A percentile compares a stretch with the other conserved stretches of the same genome.
These are phyloP conservation scores for Antheraea mylitta DNA, from an alignment of 1,140 invertebrate species.

Conservation along the genomic window DNA sequence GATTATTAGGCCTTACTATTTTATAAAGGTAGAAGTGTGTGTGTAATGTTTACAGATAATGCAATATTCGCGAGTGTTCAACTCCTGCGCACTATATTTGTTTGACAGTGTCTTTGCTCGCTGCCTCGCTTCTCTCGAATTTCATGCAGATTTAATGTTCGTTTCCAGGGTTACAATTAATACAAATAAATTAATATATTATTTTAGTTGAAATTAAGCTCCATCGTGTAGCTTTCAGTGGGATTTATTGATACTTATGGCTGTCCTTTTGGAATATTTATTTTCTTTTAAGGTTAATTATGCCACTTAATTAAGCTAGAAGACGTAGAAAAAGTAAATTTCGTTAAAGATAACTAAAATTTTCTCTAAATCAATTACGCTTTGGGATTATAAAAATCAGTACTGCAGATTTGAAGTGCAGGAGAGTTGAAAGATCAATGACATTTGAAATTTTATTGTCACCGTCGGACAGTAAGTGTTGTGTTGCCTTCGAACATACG, in stretches of 20 bases:
- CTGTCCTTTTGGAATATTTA: too few relatives aligned
- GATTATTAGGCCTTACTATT: neutral
- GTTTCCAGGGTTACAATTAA: neutral
- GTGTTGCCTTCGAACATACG: too few relatives aligned
- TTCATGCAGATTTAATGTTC: neutral
- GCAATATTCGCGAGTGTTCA: conserved; percentile 63
- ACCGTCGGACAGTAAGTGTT: too few relatives aligned
- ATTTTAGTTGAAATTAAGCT: neutral
- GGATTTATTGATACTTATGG: neutral
- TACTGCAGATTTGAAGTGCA: too few relatives aligned
- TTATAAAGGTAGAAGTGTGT: conserved; percentile 9
- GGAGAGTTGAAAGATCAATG: too few relatives aligned
- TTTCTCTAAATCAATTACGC: too few relatives aligned
- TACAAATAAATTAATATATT: neutral
- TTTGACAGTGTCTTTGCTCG: conserved; percentile 46
- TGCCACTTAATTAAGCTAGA: too few relatives aligned
- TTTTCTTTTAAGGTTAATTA: too few relatives aligned
- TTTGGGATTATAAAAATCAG: too few relatives aligned
- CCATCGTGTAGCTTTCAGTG: neutral
- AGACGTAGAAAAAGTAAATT: too few relatives aligned
- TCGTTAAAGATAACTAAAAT: too few relatives aligned
- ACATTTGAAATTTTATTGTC: too few relatives aligned
- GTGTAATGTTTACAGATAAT: conserved; percentile 57
- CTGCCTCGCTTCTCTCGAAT: conserved; percentile 10
- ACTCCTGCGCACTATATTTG: conserved; percentile 62